Percentiles rank a stretch among this genome's conserved stretches.
Evolutionary conservation across 2,888 invertebrate species (phyloP).

Genomic region (Helleia helle): DNA sequence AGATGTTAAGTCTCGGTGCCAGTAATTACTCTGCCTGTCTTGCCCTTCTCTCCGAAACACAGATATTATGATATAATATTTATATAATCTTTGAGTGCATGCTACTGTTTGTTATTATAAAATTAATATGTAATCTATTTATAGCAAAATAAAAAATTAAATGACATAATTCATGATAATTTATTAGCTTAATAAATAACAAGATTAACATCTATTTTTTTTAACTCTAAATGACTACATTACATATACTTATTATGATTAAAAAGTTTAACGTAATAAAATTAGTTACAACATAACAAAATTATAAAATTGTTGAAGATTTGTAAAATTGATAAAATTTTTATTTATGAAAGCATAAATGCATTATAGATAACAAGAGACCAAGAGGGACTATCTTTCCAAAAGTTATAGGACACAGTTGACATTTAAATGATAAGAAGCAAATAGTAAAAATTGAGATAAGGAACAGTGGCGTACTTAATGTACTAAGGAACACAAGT

Average conservation of each 20-base stretch:
- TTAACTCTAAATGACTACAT: not conserved
- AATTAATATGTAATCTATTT: too few species aligned
- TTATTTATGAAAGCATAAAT: slow-evolving; percentile 10
- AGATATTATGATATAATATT: too few species aligned
- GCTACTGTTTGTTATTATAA: too few species aligned
- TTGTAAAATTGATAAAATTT: not conserved
- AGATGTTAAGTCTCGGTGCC: too few species aligned
- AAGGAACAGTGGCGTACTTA: slow-evolving; percentile 5
- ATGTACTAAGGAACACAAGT: slow-evolving; percentile 2
- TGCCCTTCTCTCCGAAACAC: too few species aligned
- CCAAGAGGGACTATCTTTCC: slow-evolving; percentile 1
- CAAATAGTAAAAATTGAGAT: slow-evolving; percentile 11
- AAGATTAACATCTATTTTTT: not conserved
- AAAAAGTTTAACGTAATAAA: slow-evolving; percentile 4
- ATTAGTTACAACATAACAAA: slow-evolving; percentile 1
- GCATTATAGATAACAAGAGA: slow-evolving; percentile 11
- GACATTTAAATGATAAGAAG: slow-evolving; percentile 8
- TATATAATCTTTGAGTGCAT: too few species aligned
- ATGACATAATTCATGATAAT: not conserved
- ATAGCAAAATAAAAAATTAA: too few species aligned
- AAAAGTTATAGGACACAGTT: slow-evolving; percentile 2
- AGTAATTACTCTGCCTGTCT: too few species aligned
- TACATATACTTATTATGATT: slow-evolving; percentile 7
- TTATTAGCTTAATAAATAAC: slow-evolving; percentile 4
- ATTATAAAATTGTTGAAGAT: slow-evolving; percentile 2